Percentiles rank a stretch among this genome's conserved stretches.
Conservation (phyloP, 2,888 invertebrate species). For the Leptopterna dolabrata region DNA sequence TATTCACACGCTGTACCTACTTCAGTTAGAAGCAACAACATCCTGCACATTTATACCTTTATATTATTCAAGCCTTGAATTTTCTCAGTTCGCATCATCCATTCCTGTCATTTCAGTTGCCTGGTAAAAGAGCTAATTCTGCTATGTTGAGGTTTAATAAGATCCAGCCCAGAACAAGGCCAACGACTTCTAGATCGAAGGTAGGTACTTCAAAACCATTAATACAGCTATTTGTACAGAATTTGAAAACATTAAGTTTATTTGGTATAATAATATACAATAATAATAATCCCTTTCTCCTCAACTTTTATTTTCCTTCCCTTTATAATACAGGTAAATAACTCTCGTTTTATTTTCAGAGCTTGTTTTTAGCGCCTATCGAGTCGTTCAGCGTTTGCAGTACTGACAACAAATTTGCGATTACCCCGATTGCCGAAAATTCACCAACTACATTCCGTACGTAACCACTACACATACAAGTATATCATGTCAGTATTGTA, state of each 20-base stretch:
- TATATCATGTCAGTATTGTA: not conserved
- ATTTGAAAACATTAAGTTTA: not conserved
- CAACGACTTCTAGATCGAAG: constrained; percentile 52
- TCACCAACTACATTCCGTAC: constrained; percentile 10
- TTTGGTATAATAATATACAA: not conserved
- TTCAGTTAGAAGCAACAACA: too few species aligned
- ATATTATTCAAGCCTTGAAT: too few species aligned
- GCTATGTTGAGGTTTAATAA: constrained; percentile 57
- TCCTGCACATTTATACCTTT: too few species aligned
- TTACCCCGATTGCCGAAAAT: constrained; percentile 36
- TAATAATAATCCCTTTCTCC: too few species aligned
- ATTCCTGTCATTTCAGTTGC: constrained; percentile 34
- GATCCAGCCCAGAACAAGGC: constrained; percentile 39
- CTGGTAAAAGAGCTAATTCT: constrained; percentile 51
- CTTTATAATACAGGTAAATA: too few species aligned
- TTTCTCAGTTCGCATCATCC: too few species aligned
- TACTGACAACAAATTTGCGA: not conserved
- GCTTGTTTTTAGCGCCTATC: constrained; percentile 32
- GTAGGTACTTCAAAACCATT: constrained; percentile 34
- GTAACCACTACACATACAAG: not conserved
- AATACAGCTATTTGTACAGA: too few species aligned
- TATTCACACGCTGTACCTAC: not conserved
- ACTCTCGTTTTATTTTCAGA: too few species aligned
- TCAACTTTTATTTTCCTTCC: too few species aligned
- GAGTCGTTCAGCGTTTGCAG: constrained; percentile 24